Conservation (phyloP, 2,797 vertebrate species). For the Rhinophrynus dorsalis region DNA sequence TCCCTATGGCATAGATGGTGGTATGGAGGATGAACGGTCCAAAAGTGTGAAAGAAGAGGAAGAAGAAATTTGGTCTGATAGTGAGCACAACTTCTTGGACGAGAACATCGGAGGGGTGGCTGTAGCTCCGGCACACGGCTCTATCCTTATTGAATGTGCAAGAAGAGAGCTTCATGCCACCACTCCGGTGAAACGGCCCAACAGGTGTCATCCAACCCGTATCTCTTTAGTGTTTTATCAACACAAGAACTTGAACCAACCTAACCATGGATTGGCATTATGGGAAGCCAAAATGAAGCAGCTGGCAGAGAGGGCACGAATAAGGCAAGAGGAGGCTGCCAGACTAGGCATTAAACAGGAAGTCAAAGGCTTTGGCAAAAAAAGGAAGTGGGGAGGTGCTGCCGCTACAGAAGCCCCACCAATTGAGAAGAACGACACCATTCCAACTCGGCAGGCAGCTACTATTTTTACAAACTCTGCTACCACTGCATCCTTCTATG, state of each 20-base stretch:
- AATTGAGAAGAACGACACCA: conserved; percentile 83
- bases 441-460: conserved; percentile 79
- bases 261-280: conserved; percentile 89
- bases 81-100: conserved; percentile 97
- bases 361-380: conserved; percentile 89
- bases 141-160: conserved; percentile 94
- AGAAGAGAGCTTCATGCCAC: conserved; percentile 94
- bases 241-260: conserved; percentile 99
- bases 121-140: conserved; percentile 90
- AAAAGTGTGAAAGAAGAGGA: conserved; percentile 65
- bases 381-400: conserved; percentile 88
- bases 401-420: conserved; percentile 65
- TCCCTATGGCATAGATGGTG: conserved; percentile 70
- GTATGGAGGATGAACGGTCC: conserved; percentile 62
- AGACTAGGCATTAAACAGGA: conserved; percentile 89
- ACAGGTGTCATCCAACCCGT: conserved; percentile 93
- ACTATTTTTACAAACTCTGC: conserved; percentile 81
- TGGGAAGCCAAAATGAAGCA: conserved; percentile 99
- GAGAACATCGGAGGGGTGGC: conserved; percentile 94
- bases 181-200: conserved; percentile 91
- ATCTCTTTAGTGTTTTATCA: conserved; percentile 99
- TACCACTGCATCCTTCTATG: conserved; percentile 92
- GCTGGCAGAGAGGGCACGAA: conserved; percentile 85
- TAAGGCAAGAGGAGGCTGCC: conserved; percentile 89
- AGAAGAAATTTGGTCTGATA: conserved; percentile 93